phyloP scores from a whole-genome alignment of 2,113 vertebrate species.

The Amphiprion ocellaris region DNA sequence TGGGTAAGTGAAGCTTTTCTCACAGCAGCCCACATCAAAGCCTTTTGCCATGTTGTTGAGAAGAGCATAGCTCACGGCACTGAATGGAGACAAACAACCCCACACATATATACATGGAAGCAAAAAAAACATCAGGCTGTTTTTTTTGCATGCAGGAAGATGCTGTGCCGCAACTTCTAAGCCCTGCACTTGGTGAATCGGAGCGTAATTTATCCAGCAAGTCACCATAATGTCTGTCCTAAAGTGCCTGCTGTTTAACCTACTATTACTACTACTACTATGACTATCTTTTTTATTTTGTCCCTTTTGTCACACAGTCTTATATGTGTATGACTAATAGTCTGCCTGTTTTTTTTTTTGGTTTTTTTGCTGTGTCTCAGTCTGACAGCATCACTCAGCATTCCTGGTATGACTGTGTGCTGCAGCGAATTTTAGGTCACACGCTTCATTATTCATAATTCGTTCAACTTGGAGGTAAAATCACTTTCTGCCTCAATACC shows the following conservation, averaged over 20 bases:
- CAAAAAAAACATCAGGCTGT: neutral
- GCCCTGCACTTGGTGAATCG: neutral
- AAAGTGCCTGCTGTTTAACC: too few species aligned
- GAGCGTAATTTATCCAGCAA: neutral
- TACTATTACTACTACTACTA: neutral
- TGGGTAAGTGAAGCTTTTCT: slow-evolving; percentile 34
- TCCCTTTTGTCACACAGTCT: neutral
- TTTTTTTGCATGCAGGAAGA: slow-evolving; percentile 16
- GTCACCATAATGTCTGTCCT: neutral
- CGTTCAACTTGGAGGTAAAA: slow-evolving; percentile 61
- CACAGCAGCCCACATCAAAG: slow-evolving; percentile 49
- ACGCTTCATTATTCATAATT: slow-evolving; percentile 71
- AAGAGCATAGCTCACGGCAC: slow-evolving; percentile 22
- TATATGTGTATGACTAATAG: slow-evolving; percentile 7
- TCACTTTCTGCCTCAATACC: slow-evolving; percentile 55
- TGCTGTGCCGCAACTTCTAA: slow-evolving; percentile 10
- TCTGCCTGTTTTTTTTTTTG: slow-evolving; percentile 10
- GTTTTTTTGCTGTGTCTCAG: neutral
- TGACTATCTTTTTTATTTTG: slow-evolving; percentile 6
- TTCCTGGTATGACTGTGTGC: slow-evolving; percentile 46
- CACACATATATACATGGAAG: neutral
- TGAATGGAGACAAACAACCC: slow-evolving; percentile 2
- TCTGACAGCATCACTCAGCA: slow-evolving; percentile 57
- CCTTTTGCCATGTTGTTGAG: slow-evolving; percentile 27
- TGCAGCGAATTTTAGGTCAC: slow-evolving; percentile 71